phyloP scores from a whole-genome alignment of 2,113 vertebrate species.

The Aspiorhynchus laticeps region DNA sequence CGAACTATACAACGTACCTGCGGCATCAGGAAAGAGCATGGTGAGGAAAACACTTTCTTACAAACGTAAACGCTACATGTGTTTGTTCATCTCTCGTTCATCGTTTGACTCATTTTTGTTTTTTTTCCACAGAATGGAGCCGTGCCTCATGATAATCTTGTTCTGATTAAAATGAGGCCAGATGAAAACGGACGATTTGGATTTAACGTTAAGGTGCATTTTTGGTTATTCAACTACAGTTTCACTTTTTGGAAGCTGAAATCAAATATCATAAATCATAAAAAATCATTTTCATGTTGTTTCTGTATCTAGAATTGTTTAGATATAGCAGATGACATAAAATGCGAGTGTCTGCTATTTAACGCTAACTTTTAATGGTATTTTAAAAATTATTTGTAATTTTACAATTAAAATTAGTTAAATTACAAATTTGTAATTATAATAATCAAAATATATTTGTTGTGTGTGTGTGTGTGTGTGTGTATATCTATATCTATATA shows the following conservation, averaged over 20 bases:
- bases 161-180: constrained; percentile 95
- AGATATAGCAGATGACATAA: background rate
- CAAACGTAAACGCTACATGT: background rate
- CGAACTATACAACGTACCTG: constrained; percentile 87
- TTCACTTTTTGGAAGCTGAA: background rate
- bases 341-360: too few species aligned
- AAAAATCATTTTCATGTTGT: background rate
- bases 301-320: background rate
- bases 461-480: too few species aligned
- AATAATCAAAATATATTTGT: too few species aligned
- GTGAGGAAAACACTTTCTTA: constrained; percentile 72
- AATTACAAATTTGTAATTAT: too few species aligned
- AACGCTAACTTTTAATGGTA: too few species aligned
- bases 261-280: background rate
- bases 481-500: too few species aligned
- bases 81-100: background rate
- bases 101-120: background rate
- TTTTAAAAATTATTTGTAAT: background rate
- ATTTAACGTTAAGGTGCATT: constrained; percentile 94
- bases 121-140: constrained; percentile 89
- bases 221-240: background rate
- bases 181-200: constrained; percentile 97
- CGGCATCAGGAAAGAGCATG: constrained; percentile 87
- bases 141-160: constrained; percentile 94
- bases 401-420: too few species aligned